Conservation (phyloP, 37 sponge, comb jelly and placozoan species). For the Hormiphora californensis region DNA sequence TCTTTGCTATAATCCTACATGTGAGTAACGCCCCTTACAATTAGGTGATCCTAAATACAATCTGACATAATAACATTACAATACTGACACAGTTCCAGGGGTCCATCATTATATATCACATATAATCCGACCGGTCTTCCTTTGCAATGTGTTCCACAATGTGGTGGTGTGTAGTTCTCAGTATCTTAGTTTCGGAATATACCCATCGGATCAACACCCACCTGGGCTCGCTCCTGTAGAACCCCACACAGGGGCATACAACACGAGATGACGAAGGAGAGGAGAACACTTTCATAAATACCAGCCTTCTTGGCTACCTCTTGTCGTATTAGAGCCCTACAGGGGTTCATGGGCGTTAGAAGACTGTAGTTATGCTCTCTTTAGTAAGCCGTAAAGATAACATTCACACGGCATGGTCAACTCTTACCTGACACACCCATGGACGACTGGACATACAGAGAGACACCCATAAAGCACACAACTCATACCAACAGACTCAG, state of each 20-base stretch:
- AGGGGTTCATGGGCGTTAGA: too few species aligned
- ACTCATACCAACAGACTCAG: conserved; percentile 29
- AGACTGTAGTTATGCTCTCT: too few species aligned
- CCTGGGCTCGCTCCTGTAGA: background rate
- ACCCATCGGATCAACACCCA: background rate
- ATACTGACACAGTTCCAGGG: too few species aligned
- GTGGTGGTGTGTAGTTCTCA: too few species aligned
- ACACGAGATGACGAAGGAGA: conserved; percentile 15
- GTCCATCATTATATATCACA: too few species aligned
- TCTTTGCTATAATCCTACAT: background rate
- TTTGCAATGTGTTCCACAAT: too few species aligned
- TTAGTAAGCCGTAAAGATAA: too few species aligned
- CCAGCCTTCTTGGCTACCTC: background rate
- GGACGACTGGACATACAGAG: background rate
- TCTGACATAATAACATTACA: background rate
- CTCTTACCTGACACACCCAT: conserved; percentile 14
- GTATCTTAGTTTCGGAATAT: too few species aligned
- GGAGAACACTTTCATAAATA: background rate
- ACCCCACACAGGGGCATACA: conserved; percentile 32
- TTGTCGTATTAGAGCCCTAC: conserved; percentile 7
- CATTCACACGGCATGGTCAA: background rate
- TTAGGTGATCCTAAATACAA: too few species aligned
- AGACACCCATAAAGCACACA: background rate
- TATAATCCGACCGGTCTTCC: too few species aligned
- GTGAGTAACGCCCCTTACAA: background rate